These are phyloP conservation scores for Arctia plantaginis DNA, from an alignment of 2,888 invertebrate genomes.

Conservation along the genomic window DNA sequence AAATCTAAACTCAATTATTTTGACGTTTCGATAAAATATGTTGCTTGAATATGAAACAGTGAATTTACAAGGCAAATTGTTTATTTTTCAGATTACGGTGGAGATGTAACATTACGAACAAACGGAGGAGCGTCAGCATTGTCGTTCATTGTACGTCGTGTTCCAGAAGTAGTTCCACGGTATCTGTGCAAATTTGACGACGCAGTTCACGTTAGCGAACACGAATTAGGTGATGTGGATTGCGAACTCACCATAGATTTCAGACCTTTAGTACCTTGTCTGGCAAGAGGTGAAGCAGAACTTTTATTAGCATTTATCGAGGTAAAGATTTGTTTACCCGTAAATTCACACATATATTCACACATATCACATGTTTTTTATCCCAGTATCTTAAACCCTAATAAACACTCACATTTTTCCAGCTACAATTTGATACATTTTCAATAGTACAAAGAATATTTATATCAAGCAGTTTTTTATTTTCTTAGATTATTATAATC, in stretches of 20 bases:
- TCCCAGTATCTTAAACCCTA: not conserved
- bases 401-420: not conserved
- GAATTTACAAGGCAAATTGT: conserved; percentile 1
- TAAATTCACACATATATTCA: not conserved
- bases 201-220: conserved; percentile 92
- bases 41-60: conserved; percentile 10
- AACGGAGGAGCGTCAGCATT: conserved; percentile 93
- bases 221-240: conserved; percentile 94
- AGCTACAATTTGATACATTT: not conserved
- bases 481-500: not conserved
- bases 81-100: conserved; percentile 88
- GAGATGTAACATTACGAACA: conserved; percentile 92
- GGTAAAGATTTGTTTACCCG: conserved; percentile 56
- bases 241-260: conserved; percentile 90
- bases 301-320: conserved; percentile 90
- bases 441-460: too few relatives aligned
- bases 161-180: conserved; percentile 92
- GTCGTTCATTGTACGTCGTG: conserved; percentile 93
- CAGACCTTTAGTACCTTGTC: conserved; percentile 87
- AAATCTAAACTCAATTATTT: conserved; percentile 23
- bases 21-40: conserved; percentile 13
- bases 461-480: not conserved
- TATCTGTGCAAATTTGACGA: conserved; percentile 90
- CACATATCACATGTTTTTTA: not conserved
- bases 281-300: conserved; percentile 89